Percentiles rank a stretch among this genome's conserved stretches.
phyloP scores from a whole-genome alignment of 2,797 vertebrate species.

The Brachyrhaphis roseni region DNA sequence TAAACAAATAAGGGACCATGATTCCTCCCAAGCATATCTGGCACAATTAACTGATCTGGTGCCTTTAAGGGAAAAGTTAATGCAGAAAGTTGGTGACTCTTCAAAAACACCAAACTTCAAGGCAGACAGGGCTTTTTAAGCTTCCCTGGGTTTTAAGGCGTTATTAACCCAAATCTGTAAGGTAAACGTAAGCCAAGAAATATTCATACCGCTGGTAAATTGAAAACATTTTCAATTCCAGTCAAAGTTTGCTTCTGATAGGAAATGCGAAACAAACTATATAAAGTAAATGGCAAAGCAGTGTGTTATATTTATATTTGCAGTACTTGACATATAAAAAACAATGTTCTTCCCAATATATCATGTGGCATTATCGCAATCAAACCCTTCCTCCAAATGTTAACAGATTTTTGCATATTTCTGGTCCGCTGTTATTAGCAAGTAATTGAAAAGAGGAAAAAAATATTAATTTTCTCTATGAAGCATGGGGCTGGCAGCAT shows the following conservation, averaged over 20 bases:
- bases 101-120: background rate
- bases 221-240: background rate
- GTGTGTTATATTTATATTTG: background rate
- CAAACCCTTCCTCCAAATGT: background rate
- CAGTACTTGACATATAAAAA: background rate
- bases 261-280: background rate
- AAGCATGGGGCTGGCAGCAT: no score
- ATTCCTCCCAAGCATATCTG: background rate
- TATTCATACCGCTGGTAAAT: background rate
- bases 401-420: background rate
- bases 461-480: background rate
- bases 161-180: constrained; percentile 1
- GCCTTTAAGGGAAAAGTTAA: background rate
- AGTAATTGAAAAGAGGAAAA: background rate
- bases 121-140: background rate
- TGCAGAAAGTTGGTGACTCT: background rate
- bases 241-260: background rate
- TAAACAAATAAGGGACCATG: background rate
- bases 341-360: background rate
- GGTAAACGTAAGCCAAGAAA: background rate
- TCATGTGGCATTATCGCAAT: background rate
- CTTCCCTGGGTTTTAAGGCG: background rate
- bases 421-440: background rate
- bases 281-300: background rate
- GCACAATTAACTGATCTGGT: background rate